These are phyloP conservation scores for Lycocerus yunnanus DNA, from an alignment of 2,888 invertebrate genomes.

Conservation along the genomic window DNA sequence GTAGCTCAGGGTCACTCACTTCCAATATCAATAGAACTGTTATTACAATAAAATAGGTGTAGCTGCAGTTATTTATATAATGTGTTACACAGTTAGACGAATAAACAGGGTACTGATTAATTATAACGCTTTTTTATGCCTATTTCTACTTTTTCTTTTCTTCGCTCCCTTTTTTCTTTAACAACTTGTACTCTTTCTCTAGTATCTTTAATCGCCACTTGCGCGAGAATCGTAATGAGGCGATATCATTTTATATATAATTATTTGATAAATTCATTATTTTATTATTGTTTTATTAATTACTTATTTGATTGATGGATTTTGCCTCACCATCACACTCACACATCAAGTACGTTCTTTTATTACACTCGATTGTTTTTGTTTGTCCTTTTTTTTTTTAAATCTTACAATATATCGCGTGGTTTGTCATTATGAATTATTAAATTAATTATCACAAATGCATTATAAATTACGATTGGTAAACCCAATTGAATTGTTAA, in stretches of 20 bases:
- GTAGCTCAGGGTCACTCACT: slow-evolving; percentile 59
- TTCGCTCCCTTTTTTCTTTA: not conserved
- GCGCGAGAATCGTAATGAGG: not conserved
- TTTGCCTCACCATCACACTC: not conserved
- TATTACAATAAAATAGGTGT: slow-evolving; percentile 42
- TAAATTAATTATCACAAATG: not conserved
- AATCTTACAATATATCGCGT: not conserved
- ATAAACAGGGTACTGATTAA: slow-evolving; percentile 16
- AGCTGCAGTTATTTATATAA: slow-evolving; percentile 34
- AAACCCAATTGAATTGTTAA: not conserved
- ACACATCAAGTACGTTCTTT: not conserved
- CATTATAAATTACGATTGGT: not conserved
- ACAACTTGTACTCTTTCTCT: not conserved
- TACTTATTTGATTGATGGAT: not conserved
- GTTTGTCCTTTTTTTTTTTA: not conserved
- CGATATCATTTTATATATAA: not conserved
- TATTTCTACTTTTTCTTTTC: not conserved
- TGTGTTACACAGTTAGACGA: slow-evolving; percentile 28
- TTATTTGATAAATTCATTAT: not conserved
- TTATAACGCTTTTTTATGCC: slow-evolving; percentile 2
- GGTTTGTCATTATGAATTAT: not conserved
- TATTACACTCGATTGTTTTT: not conserved
- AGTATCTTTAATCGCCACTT: not conserved
- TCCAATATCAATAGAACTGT: slow-evolving; percentile 54
- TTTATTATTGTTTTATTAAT: not conserved